Evolutionary conservation across 2,113 vertebrate species (phyloP).

Genomic region (Syrrhaptes paradoxus): DNA sequence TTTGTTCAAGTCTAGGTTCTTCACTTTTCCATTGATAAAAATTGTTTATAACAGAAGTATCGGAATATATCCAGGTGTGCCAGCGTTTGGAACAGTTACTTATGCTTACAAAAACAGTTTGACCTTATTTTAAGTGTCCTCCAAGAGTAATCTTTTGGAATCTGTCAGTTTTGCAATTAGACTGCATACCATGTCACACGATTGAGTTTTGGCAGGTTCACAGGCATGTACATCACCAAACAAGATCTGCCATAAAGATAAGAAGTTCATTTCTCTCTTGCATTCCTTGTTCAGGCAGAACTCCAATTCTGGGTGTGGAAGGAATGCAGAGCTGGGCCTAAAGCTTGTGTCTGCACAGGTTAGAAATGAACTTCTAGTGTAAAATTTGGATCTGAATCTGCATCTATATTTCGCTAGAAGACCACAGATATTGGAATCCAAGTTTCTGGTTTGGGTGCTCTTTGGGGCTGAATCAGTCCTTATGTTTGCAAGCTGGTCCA

Average conservation of each 20-base stretch:
- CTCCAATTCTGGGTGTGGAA: conserved; percentile 26
- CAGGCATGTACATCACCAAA: background rate
- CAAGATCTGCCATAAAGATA: conserved; percentile 32
- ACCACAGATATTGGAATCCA: background rate
- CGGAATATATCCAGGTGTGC: background rate
- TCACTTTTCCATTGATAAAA: background rate
- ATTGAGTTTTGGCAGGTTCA: background rate
- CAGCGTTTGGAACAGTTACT: background rate
- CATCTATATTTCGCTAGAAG: background rate
- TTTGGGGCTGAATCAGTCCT: background rate
- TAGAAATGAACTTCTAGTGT: background rate
- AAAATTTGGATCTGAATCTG: background rate
- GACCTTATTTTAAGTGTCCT: background rate
- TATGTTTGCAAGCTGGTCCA: background rate
- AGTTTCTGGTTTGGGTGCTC: background rate
- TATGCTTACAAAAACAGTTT: background rate
- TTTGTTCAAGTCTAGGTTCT: background rate
- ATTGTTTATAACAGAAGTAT: background rate
- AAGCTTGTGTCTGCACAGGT: background rate
- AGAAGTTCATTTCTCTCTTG: background rate
- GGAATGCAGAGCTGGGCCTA: conserved; percentile 25
- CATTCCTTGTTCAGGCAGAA: conserved; percentile 17
- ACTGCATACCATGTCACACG: background rate
- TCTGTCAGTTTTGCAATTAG: background rate
- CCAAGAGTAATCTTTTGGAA: background rate